Conservation (phyloP, 1,140 invertebrate species). For the Drosophila pallidifrons region DNA sequence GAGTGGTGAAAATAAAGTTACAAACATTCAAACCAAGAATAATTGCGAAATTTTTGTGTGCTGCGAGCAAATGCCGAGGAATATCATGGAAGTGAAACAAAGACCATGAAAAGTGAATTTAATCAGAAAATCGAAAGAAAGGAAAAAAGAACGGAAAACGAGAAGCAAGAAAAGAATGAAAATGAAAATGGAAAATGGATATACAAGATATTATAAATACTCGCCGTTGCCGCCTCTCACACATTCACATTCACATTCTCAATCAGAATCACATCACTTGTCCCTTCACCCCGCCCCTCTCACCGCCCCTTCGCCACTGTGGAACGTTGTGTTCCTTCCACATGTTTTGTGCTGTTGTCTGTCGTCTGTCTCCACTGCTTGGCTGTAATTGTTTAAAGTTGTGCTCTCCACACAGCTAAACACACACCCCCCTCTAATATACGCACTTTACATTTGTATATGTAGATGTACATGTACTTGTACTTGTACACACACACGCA, state of each 20-base stretch:
- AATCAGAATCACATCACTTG: too few species aligned
- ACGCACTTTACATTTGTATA: conserved; percentile 40
- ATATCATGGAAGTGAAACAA: not conserved
- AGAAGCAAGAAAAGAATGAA: not conserved
- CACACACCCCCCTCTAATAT: conserved; percentile 30
- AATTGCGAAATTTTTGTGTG: conserved; percentile 35
- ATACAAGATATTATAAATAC: too few species aligned
- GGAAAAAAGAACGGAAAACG: not conserved
- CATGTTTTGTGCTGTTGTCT: not conserved
- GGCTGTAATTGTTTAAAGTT: conserved; percentile 49
- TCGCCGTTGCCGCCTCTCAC: too few species aligned
- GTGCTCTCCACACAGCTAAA: not conserved
- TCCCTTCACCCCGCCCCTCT: too few species aligned
- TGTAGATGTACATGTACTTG: conserved; percentile 5
- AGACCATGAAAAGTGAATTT: not conserved
- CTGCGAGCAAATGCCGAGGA: not conserved
- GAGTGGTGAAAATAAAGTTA: conserved; percentile 77
- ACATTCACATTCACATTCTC: not conserved
- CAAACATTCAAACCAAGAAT: conserved; percentile 51
- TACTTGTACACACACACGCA: conserved; percentile 15
- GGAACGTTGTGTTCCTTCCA: too few species aligned
- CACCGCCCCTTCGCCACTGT: too few species aligned
- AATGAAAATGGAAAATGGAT: conserved; percentile 1
- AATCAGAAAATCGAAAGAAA: too few species aligned
- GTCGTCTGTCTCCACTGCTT: conserved; percentile 10